Evolutionary conservation across 2,113 vertebrate genomes (phyloP).

Genomic region (Otocyon megalotis): DNA sequence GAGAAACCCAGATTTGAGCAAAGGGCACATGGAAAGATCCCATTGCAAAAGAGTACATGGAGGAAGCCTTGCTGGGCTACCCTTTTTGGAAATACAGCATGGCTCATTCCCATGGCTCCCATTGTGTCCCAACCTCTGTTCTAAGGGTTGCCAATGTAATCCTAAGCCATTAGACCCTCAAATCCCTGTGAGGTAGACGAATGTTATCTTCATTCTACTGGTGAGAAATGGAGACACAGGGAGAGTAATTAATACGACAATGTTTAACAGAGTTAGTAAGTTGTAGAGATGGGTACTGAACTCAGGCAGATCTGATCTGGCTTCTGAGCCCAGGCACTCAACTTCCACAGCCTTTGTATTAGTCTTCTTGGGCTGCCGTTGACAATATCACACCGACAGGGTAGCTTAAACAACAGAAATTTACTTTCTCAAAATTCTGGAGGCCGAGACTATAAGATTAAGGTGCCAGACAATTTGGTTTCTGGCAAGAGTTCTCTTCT

Average conservation of each 20-base stretch:
- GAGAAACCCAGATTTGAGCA: background rate
- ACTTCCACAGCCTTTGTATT: background rate
- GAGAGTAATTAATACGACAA: background rate
- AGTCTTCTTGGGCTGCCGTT: background rate
- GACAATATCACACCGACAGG: background rate
- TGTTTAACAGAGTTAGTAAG: background rate
- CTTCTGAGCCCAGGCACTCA: background rate
- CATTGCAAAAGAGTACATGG: fast-evolving
- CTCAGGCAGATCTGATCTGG: background rate
- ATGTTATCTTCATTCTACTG: background rate
- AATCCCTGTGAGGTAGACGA: background rate
- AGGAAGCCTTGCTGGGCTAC: background rate
- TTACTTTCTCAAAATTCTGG: background rate
- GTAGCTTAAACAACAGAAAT: background rate
- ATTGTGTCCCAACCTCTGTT: fast-evolving
- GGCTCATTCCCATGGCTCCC: too few species aligned
- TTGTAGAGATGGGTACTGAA: background rate
- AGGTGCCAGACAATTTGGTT: background rate
- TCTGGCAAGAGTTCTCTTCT: background rate
- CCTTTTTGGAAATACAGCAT: background rate
- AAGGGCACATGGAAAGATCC: background rate
- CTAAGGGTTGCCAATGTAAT: background rate
- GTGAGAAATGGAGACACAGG: background rate
- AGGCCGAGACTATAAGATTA: background rate
- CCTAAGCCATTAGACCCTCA: background rate